These are phyloP conservation scores for Chroicocephalus ridibundus DNA, from an alignment of 2,113 vertebrate genomes.

Conservation along the genomic window DNA sequence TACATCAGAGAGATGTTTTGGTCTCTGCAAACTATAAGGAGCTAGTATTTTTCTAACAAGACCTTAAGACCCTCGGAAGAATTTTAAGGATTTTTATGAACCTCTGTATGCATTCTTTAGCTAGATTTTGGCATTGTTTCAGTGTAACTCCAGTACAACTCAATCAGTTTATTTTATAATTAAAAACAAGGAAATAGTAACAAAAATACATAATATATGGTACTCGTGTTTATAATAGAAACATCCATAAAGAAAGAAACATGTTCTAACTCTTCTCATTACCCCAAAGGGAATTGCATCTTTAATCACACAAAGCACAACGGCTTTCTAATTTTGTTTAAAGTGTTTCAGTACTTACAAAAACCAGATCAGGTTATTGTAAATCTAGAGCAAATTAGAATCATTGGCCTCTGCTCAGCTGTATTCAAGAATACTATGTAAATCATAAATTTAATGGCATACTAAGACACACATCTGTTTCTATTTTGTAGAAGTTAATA, in stretches of 20 bases:
- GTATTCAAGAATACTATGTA: constrained; percentile 89
- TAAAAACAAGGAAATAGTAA: constrained; percentile 77
- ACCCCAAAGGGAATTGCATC: constrained; percentile 80
- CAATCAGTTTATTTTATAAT: constrained; percentile 74
- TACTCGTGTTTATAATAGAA: constrained; percentile 75
- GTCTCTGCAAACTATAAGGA: constrained; percentile 47
- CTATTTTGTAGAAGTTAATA: constrained; percentile 88
- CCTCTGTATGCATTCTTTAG: constrained; percentile 65
- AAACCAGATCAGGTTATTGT: constrained; percentile 88
- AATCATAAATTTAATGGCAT: constrained; percentile 95
- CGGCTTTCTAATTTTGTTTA: constrained; percentile 86
- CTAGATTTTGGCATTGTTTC: constrained; percentile 71
- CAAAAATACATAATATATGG: constrained; percentile 76
- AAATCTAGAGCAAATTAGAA: constrained; percentile 96
- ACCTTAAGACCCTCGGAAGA: constrained; percentile 60
- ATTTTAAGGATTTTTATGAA: constrained; percentile 73
- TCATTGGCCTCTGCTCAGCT: constrained; percentile 88
- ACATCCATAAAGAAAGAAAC: constrained; percentile 80
- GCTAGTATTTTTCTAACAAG: constrained; percentile 60
- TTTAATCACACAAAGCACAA: constrained; percentile 84
- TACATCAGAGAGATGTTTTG: constrained; percentile 50
- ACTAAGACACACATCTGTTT: constrained; percentile 95
- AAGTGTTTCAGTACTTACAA: constrained; percentile 90
- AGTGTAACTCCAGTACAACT: constrained; percentile 66
- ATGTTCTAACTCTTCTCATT: constrained; percentile 81